Conservation (phyloP, 2,888 invertebrate genomes). For the Lamellibrachia satsuma region DNA sequence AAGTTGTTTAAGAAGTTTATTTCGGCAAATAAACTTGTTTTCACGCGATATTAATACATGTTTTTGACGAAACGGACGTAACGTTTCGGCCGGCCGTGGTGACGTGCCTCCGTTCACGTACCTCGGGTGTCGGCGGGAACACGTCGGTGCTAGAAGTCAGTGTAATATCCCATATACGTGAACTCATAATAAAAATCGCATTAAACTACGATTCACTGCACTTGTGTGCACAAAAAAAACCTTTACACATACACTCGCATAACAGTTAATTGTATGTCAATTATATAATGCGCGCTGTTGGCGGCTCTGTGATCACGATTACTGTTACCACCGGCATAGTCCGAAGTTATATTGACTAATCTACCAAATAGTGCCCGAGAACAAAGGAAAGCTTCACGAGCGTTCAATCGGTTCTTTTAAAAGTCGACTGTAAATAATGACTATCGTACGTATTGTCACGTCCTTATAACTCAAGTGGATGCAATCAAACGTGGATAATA, state of each 20-base stretch:
- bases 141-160: background rate
- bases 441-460: background rate
- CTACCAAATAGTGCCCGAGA: background rate
- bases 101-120: background rate
- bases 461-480: background rate
- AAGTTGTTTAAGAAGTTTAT: background rate
- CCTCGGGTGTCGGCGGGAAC: background rate
- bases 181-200: background rate
- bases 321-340: background rate
- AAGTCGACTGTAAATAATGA: background rate
- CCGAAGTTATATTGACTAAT: background rate
- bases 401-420: background rate
- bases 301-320: background rate
- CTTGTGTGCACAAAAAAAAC: background rate
- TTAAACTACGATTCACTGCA: background rate
- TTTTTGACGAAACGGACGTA: background rate
- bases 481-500: background rate
- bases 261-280: background rate
- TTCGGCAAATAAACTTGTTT: background rate
- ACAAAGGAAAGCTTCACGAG: background rate
- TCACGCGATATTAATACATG: background rate
- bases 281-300: background rate
- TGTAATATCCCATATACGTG: background rate
- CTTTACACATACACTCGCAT: background rate
- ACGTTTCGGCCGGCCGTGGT: background rate